phyloP scores from a whole-genome alignment of 53 echinoderm and acorn worm genomes.

The Holothuria leucospilota region DNA sequence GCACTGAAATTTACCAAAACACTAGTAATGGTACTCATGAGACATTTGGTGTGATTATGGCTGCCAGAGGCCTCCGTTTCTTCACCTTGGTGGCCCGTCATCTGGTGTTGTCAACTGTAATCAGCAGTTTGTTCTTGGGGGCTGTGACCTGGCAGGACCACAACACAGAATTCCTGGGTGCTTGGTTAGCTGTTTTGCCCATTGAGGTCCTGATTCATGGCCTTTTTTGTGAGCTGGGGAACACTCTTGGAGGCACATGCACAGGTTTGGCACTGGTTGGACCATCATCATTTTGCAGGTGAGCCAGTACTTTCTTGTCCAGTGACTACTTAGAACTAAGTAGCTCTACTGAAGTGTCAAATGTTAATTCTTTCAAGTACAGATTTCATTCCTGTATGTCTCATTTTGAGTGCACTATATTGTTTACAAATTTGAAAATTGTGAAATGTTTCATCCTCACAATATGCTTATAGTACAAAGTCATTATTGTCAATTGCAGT shows the following conservation, averaged over 20 bases:
- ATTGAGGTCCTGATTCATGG: slow-evolving; percentile 87
- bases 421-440: too few species aligned
- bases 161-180: slow-evolving; percentile 87
- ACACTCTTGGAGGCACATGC: slow-evolving; percentile 87
- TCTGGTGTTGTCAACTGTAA: slow-evolving; percentile 71
- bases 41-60: slow-evolving; percentile 87
- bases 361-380: not conserved
- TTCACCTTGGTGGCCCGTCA: slow-evolving; percentile 83
- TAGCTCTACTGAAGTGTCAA: not conserved
- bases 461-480: too few species aligned
- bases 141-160: slow-evolving; percentile 95
- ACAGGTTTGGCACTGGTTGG: slow-evolving; percentile 90
- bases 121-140: slow-evolving; percentile 79
- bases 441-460: too few species aligned
- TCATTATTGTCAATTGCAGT: too few species aligned
- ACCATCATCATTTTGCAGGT: slow-evolving; percentile 97
- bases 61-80: slow-evolving; percentile 86
- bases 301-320: not conserved
- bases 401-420: not conserved
- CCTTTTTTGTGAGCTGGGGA: slow-evolving; percentile 85
- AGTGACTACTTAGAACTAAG: too few species aligned
- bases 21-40: slow-evolving; percentile 69
- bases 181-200: slow-evolving; percentile 69
- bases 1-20: slow-evolving; percentile 71
- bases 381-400: not conserved